A percentile compares a stretch with the other conserved stretches of the same genome.
These are phyloP conservation scores for Atherix ibis DNA, from an alignment of 2,888 invertebrate genomes.

Conservation along the genomic window DNA sequence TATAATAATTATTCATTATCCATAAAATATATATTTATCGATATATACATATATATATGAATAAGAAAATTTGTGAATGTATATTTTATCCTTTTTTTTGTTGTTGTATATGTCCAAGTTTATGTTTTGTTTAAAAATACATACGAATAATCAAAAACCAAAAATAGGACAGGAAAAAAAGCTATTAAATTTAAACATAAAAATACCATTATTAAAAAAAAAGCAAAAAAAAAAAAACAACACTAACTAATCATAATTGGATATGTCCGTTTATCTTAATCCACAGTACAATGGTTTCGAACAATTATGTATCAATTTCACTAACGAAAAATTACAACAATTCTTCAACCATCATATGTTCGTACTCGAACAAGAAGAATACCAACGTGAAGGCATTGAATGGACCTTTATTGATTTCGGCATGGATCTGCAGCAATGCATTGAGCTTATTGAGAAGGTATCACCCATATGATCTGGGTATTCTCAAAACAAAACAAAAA, in stretches of 20 bases:
- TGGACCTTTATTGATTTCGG: constrained; percentile 91
- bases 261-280: constrained; percentile 16
- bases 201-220: too few species aligned
- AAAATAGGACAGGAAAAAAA: background rate
- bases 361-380: constrained; percentile 86
- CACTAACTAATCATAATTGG: background rate
- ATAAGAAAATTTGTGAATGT: too few species aligned
- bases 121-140: too few species aligned
- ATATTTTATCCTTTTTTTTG: too few species aligned
- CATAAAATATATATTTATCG: too few species aligned
- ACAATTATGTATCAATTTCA: constrained; percentile 88
- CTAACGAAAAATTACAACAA: constrained; percentile 85
- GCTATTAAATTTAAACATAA: too few species aligned
- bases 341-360: constrained; percentile 94
- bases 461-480: constrained; percentile 8
- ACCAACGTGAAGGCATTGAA: constrained; percentile 77
- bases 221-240: background rate
- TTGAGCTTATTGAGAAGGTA: constrained; percentile 63
- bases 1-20: too few species aligned
- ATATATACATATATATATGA: too few species aligned
- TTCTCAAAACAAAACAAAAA: background rate
- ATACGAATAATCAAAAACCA: too few species aligned
- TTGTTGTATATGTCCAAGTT: too few species aligned
- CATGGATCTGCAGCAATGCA: constrained; percentile 72
- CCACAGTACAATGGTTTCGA: constrained; percentile 77